Conservation (phyloP, 2,113 vertebrate species). For the Etheostoma spectabile region DNA sequence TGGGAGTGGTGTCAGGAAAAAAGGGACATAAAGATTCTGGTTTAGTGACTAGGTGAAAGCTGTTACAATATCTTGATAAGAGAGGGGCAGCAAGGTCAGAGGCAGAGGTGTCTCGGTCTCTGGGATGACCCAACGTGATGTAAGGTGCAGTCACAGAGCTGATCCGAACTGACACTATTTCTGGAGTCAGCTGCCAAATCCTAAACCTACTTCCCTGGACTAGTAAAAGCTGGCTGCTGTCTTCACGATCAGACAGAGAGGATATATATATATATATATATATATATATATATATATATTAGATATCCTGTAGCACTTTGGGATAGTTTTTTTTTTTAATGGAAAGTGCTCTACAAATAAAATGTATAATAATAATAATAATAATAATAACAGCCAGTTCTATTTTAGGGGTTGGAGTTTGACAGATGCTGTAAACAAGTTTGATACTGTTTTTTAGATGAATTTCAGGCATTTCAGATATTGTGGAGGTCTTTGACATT, state of each 20-base stretch:
- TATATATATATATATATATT: too few species aligned
- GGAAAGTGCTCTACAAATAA: too few species aligned
- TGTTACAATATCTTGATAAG: constrained; percentile 16
- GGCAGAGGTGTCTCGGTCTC: constrained; percentile 7
- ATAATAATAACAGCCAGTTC: neutral
- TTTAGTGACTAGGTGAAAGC: neutral
- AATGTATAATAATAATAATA: too few species aligned
- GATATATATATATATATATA: too few species aligned
- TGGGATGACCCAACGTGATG: constrained; percentile 1
- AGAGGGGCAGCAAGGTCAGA: constrained; percentile 44
- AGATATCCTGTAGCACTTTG: too few species aligned
- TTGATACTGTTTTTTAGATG: neutral
- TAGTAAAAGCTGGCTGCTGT: neutral
- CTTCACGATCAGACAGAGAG: too few species aligned
- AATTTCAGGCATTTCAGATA: neutral
- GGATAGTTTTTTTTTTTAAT: too few species aligned
- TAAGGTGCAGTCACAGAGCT: constrained; percentile 34
- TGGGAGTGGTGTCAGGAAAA: neutral
- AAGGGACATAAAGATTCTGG: neutral
- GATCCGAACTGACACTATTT: constrained; percentile 54
- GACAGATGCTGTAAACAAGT: constrained; percentile 6
- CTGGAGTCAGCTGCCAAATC: constrained; percentile 56
- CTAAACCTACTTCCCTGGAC: constrained; percentile 51
- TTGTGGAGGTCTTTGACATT: neutral
- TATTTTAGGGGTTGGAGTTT: neutral